Conservation (phyloP, 92 coral and sea anemone species). For the Porites divaricata region DNA sequence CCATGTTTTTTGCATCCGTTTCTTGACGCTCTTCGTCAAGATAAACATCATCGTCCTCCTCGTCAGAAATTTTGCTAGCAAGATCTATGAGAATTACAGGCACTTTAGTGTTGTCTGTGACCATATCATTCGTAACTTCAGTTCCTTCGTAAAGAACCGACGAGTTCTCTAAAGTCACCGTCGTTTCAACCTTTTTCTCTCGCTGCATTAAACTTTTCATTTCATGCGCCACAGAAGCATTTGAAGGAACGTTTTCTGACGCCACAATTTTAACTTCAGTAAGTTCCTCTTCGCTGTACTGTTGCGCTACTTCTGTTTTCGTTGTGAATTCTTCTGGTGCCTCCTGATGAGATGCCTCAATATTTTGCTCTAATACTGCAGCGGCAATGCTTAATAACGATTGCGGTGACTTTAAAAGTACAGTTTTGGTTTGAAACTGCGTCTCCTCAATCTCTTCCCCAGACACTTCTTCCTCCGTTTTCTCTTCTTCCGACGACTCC, state of each 20-base stretch:
- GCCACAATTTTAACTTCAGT: not conserved
- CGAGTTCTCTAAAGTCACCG: not conserved
- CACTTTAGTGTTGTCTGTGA: conserved; percentile 3
- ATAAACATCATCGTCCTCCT: conserved; percentile 10
- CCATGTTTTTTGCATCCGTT: conserved; percentile 36
- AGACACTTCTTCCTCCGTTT: conserved; percentile 31
- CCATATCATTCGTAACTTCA: not conserved
- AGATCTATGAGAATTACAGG: conserved; percentile 30
- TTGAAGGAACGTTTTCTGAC: not conserved
- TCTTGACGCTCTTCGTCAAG: conserved; percentile 28
- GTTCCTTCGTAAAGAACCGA: not conserved
- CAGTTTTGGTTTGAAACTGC: conserved; percentile 18
- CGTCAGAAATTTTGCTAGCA: conserved; percentile 33
- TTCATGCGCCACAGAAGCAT: conserved; percentile 30
- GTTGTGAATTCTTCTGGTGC: conserved; percentile 9
- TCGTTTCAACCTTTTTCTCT: not conserved
- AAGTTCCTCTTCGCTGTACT: conserved; percentile 27
- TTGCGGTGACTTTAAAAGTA: conserved; percentile 51
- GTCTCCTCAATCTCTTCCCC: conserved; percentile 45
- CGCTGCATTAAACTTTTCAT: conserved; percentile 13
- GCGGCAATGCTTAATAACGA: conserved; percentile 71
- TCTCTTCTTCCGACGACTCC: conserved; percentile 39
- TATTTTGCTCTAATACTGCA: conserved; percentile 54
- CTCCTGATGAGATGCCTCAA: conserved; percentile 52
- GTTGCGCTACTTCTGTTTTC: conserved; percentile 9